Evolutionary conservation across 1,140 invertebrate genomes (phyloP).

Genomic region (Hydropsyche tenuis): DNA sequence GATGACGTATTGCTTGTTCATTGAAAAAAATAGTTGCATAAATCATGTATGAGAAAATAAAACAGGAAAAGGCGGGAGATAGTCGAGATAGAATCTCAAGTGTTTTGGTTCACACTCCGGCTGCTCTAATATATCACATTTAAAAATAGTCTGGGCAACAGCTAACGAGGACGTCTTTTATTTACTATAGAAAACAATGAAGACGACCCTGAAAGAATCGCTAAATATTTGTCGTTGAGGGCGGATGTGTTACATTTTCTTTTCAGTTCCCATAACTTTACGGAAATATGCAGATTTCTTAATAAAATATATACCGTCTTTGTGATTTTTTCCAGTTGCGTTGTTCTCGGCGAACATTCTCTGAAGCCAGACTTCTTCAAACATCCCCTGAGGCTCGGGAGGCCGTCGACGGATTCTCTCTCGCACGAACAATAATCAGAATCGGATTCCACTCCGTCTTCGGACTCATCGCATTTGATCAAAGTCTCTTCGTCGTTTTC

Average conservation of each 20-base stretch:
- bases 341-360: not conserved
- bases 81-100: no score
- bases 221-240: no score
- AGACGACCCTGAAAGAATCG: not conserved
- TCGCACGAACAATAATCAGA: constrained; percentile 6
- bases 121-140: not conserved
- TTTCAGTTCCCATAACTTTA: no score
- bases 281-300: no score
- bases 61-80: no score
- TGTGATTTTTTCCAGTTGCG: no score
- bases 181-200: constrained; percentile 17
- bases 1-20: no score
- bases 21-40: no score
- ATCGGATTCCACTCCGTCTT: not conserved
- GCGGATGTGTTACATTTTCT: no score
- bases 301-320: no score
- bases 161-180: not conserved
- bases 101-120: no score
- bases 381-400: constrained; percentile 21
- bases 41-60: no score
- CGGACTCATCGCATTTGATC: not conserved
- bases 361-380: constrained; percentile 20
- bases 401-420: not conserved
- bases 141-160: constrained; percentile 2
- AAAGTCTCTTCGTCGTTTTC: constrained; percentile 25